A percentile compares a stretch with the other conserved stretches of the same genome.
phyloP scores from a whole-genome alignment of 1,140 invertebrate species.

The Pinna nobilis region DNA sequence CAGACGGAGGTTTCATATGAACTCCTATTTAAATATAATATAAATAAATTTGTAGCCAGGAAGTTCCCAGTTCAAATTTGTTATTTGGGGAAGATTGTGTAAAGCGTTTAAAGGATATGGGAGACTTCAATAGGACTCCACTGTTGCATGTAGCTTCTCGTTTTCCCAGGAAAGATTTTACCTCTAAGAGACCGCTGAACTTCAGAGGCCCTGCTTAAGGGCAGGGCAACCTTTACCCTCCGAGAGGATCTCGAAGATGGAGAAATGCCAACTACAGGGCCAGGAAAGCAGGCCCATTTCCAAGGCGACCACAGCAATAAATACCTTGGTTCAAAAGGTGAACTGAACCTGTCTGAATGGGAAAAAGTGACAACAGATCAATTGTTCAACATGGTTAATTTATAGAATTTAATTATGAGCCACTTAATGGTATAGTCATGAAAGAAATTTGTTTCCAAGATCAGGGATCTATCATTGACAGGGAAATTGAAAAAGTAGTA shows the following conservation, averaged over 20 bases:
- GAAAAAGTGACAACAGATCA: background rate
- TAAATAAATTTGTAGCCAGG: constrained; percentile 87
- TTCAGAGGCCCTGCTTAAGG: background rate
- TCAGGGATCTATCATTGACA: background rate
- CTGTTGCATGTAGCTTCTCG: background rate
- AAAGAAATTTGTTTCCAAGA: background rate
- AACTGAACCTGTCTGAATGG: background rate
- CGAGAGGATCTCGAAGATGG: background rate
- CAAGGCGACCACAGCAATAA: background rate
- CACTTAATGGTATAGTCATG: background rate
- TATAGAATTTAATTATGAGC: constrained; percentile 6
- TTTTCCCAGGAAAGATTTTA: background rate
- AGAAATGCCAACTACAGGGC: background rate
- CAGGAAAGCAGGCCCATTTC: background rate
- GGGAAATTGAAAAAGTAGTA: constrained; percentile 6
- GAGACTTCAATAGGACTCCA: background rate
- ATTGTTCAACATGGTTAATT: background rate
- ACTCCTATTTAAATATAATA: background rate
- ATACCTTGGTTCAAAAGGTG: background rate
- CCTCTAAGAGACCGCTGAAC: background rate
- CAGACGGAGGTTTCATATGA: background rate
- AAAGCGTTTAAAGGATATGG: background rate
- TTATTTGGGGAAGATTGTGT: background rate
- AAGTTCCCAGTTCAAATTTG: background rate
- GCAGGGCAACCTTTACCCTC: background rate